Conservation (phyloP, 2,113 vertebrate genomes). For the Acrocephalus arundinaceus region DNA sequence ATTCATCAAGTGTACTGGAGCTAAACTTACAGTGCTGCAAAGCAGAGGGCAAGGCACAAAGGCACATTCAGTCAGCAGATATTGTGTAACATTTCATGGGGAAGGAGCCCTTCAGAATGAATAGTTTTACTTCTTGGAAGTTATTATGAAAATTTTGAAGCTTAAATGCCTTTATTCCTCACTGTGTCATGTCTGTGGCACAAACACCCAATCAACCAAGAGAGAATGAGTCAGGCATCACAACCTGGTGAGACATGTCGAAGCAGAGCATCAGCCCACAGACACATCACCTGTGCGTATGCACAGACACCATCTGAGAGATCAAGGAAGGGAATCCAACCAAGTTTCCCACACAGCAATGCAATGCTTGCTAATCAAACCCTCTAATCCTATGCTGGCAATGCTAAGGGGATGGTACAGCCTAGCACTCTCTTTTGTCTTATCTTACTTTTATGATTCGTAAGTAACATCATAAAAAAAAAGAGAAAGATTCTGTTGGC, state of each 20-base stretch:
- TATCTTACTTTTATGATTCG: constrained; percentile 15
- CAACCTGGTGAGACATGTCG: not conserved
- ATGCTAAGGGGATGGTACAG: not conserved
- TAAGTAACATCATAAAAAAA: not conserved
- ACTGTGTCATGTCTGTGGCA: not conserved
- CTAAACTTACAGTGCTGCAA: constrained; percentile 2
- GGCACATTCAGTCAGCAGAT: constrained; percentile 34
- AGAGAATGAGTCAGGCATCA: constrained; percentile 33
- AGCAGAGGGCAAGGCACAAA: constrained; percentile 45
- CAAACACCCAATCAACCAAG: not conserved
- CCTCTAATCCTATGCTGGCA: constrained; percentile 7
- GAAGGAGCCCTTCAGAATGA: constrained; percentile 22
- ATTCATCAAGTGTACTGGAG: constrained; percentile 28
- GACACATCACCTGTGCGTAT: not conserved
- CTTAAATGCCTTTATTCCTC: constrained; percentile 6
- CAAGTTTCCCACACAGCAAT: not conserved
- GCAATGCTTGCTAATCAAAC: constrained; percentile 2
- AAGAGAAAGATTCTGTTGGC: not conserved
- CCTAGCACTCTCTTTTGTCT: not conserved
- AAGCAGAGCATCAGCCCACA: not conserved
- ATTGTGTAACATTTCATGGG: constrained; percentile 6
- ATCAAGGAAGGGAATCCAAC: constrained; percentile 20
- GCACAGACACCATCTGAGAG: not conserved
- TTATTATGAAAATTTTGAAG: not conserved
- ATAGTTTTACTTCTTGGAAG: constrained; percentile 22